phyloP scores from a whole-genome alignment of 2,888 invertebrate species.

The Oligia strigilis region DNA sequence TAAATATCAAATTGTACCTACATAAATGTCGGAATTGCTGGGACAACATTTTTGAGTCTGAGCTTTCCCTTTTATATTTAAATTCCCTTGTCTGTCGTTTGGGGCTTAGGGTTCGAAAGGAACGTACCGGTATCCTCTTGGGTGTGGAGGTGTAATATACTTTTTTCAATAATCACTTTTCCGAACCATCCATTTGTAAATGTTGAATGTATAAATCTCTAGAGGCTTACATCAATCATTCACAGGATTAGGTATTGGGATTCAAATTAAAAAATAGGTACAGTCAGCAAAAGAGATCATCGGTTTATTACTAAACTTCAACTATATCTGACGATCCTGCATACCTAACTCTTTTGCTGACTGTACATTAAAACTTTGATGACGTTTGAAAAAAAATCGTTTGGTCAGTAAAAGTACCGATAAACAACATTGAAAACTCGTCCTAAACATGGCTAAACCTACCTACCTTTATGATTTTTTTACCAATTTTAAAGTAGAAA shows the following conservation, averaged over 20 bases:
- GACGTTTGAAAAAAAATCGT: background rate
- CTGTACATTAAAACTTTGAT: too few species aligned
- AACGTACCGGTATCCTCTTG: conserved; percentile 23
- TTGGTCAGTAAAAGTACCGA: background rate
- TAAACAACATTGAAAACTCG: background rate
- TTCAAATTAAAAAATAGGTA: background rate
- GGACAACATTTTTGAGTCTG: conserved; percentile 28
- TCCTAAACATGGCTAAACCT: background rate
- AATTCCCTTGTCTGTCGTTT: conserved; percentile 49
- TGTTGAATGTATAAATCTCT: conserved; percentile 35
- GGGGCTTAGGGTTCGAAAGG: conserved; percentile 26
- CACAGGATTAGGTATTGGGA: background rate
- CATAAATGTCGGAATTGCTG: conserved; percentile 29
- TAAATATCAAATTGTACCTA: conserved; percentile 59
- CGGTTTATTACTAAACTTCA: too few species aligned
- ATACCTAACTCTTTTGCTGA: too few species aligned
- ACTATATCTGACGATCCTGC: too few species aligned
- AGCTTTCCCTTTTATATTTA: conserved; percentile 32
- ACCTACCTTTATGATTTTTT: background rate
- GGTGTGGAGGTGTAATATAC: conserved; percentile 27
- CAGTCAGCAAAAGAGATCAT: too few species aligned
- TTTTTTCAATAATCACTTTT: conserved; percentile 54
- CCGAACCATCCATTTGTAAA: conserved; percentile 38
- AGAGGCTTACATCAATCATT: conserved; percentile 20
- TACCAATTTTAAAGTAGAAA: background rate